Evolutionary conservation across 2,797 vertebrate genomes (phyloP).

Genomic region (Podarcis siculus): DNA sequence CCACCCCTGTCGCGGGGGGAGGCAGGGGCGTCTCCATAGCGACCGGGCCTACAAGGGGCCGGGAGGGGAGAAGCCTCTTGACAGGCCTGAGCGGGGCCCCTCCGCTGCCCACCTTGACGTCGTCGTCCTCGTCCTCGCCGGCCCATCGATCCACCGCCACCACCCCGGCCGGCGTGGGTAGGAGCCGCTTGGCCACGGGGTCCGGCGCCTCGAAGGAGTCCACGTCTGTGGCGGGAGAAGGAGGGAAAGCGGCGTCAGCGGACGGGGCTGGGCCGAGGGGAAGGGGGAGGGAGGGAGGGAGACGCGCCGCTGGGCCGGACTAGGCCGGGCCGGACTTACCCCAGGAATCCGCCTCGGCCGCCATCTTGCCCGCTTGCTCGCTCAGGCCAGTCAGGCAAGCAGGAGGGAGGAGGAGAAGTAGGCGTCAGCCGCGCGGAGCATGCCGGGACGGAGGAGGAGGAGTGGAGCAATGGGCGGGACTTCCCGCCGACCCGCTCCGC

Average conservation of each 20-base stretch:
- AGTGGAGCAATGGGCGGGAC: constrained; percentile 1
- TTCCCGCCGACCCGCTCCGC: background rate
- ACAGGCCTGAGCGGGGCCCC: background rate
- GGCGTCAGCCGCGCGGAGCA: constrained; percentile 52
- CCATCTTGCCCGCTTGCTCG: constrained; percentile 56
- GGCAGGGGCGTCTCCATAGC: background rate
- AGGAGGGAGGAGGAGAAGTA: background rate
- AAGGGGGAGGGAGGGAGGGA: background rate
- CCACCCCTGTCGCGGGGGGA: too few relatives aligned
- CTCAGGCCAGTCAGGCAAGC: constrained; percentile 17
- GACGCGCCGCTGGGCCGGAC: constrained; percentile 38
- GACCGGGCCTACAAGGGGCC: background rate
- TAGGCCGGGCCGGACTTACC: constrained; percentile 77
- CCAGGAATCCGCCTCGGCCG: constrained; percentile 89
- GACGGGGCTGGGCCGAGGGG: background rate
- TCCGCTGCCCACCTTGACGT: constrained; percentile 88
- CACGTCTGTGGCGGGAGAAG: constrained; percentile 81
- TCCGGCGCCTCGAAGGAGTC: constrained; percentile 88
- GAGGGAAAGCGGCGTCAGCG: constrained; percentile 8
- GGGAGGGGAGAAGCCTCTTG: background rate
- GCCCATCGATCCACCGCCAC: constrained; percentile 72
- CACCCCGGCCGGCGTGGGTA: constrained; percentile 63
- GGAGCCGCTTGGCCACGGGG: constrained; percentile 63
- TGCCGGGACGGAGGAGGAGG: constrained; percentile 36
- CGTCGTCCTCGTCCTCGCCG: constrained; percentile 88